Conservation (phyloP, 2,888 invertebrate genomes). For the Zaprionus obscuricornis region DNA sequence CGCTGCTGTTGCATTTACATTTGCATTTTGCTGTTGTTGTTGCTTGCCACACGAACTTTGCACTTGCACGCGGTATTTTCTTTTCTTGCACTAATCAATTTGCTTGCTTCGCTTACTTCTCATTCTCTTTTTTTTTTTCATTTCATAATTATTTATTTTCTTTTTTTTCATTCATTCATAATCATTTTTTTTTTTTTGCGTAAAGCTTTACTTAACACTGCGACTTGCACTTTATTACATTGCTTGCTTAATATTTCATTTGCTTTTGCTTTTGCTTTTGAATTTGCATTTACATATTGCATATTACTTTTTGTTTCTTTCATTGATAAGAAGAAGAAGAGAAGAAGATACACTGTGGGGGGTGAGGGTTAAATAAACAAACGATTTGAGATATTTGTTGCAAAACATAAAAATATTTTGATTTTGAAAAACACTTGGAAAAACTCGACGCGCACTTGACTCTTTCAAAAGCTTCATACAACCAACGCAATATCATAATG, state of each 20-base stretch:
- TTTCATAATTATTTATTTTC: too few species aligned
- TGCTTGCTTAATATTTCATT: constrained; percentile 44
- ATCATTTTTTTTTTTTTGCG: constrained; percentile 21
- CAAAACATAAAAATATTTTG: constrained; percentile 67
- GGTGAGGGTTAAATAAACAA: constrained; percentile 37
- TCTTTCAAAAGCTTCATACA: constrained; percentile 25
- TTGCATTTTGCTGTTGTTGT: constrained; percentile 19
- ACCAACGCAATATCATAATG: too few species aligned
- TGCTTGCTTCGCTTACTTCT: constrained; percentile 7
- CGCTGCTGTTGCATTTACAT: constrained; percentile 3
- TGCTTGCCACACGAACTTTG: constrained; percentile 69
- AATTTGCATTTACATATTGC: constrained; percentile 25
- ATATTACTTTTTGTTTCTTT: not conserved
- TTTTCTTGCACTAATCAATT: constrained; percentile 42
- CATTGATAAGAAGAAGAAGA: not conserved
- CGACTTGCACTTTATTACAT: too few species aligned
- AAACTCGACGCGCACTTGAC: constrained; percentile 73
- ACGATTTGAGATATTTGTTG: constrained; percentile 61
- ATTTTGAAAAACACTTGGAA: constrained; percentile 75
- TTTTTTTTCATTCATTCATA: too few species aligned
- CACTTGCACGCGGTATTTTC: constrained; percentile 47
- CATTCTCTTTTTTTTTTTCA: too few species aligned
- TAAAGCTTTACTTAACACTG: constrained; percentile 1
- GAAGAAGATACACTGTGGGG: constrained; percentile 47
- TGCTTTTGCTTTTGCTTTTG: constrained; percentile 30